Percentiles rank a stretch among this genome's conserved stretches.
These are phyloP conservation scores for Philaenus spumarius DNA, from an alignment of 1,140 invertebrate species.

Conservation along the genomic window DNA sequence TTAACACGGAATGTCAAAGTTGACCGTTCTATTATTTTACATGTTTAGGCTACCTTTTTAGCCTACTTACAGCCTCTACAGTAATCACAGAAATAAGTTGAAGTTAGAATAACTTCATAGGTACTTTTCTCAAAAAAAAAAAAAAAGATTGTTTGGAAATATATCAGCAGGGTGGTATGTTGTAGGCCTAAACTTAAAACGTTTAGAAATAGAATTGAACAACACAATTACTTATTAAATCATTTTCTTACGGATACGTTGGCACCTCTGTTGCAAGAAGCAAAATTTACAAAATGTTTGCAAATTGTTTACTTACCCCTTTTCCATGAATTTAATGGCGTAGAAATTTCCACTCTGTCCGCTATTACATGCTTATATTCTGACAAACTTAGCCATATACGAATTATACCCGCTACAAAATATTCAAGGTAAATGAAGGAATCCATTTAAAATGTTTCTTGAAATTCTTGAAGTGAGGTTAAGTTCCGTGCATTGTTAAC, in stretches of 20 bases:
- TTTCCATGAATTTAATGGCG: conserved; percentile 88
- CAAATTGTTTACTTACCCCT: conserved; percentile 50
- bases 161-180: too few species aligned
- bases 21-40: not conserved
- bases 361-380: conserved; percentile 60
- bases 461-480: too few species aligned
- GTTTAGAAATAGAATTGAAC: too few species aligned
- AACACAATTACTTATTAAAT: too few species aligned
- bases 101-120: not conserved
- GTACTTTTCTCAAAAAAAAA: too few species aligned
- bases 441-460: conserved; percentile 3
- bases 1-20: too few species aligned
- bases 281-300: too few species aligned
- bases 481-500: too few species aligned
- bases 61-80: too few species aligned
- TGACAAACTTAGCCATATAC: conserved; percentile 62
- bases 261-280: too few species aligned
- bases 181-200: not conserved
- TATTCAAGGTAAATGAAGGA: conserved; percentile 32
- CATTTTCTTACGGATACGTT: too few species aligned
- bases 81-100: not conserved
- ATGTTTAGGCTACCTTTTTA: not conserved
- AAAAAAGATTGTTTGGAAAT: too few species aligned
- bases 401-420: conserved; percentile 48
- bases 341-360: conserved; percentile 82